Evolutionary conservation across 2,888 invertebrate genomes (phyloP).

Genomic region (Lithophane ornitopus): DNA sequence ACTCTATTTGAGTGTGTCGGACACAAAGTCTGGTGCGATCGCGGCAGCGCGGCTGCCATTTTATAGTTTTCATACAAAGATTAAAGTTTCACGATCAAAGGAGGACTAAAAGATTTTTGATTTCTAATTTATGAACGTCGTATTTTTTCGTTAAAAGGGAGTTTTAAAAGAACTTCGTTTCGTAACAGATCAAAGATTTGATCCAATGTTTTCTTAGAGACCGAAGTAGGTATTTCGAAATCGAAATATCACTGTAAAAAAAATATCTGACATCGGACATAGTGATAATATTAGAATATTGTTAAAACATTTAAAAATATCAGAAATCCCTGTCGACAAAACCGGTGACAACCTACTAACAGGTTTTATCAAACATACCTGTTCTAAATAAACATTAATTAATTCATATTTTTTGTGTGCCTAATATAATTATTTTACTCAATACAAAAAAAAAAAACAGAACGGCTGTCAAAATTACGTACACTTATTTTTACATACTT

Average conservation of each 20-base stretch:
- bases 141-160: conserved; percentile 41
- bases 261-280: neutral
- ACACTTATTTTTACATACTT: neutral
- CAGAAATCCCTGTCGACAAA: neutral
- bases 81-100: conserved; percentile 55
- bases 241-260: neutral
- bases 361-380: too few relatives aligned
- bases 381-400: neutral
- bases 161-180: conserved; percentile 27
- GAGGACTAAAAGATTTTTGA: conserved; percentile 19
- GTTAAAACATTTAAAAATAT: neutral
- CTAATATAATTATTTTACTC: neutral
- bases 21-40: conserved; percentile 36
- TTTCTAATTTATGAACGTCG: conserved; percentile 47
- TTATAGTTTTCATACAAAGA: conserved; percentile 53
- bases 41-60: conserved; percentile 32
- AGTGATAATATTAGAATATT: neutral
- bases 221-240: conserved; percentile 19
- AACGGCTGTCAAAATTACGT: neutral
- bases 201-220: conserved; percentile 11
- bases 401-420: too few relatives aligned
- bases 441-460: neutral
- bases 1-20: conserved; percentile 44
- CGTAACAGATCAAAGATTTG: conserved; percentile 50
- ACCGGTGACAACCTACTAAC: neutral